Evolutionary conservation across 2,113 vertebrate genomes (phyloP).

Genomic region (Podarcis muralis): DNA sequence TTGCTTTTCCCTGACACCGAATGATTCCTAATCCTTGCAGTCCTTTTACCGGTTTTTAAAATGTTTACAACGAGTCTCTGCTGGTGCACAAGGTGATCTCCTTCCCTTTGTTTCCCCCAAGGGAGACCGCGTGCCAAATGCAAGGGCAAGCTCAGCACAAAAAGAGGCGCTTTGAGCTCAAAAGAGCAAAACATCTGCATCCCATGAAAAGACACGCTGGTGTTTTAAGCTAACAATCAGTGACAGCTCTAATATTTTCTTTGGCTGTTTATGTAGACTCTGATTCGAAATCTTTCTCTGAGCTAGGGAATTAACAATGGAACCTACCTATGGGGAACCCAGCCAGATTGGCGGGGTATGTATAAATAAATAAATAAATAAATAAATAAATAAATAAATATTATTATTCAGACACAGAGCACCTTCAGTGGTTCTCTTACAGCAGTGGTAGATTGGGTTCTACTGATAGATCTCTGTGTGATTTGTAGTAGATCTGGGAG

Average conservation of each 20-base stretch:
- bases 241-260: constrained; percentile 30
- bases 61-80: neutral
- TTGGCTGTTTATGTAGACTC: constrained; percentile 16
- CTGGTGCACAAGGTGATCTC: constrained; percentile 17
- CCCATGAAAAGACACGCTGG: constrained; percentile 15
- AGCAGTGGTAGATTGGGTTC: too few species aligned
- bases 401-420: neutral
- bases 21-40: neutral
- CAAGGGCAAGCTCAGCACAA: constrained; percentile 16
- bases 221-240: constrained; percentile 7
- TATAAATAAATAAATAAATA: too few species aligned
- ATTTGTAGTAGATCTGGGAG: too few species aligned
- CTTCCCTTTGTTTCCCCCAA: constrained; percentile 20
- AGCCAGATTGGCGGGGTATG: neutral
- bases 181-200: constrained; percentile 27
- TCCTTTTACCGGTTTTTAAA: neutral
- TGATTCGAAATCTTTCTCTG: constrained; percentile 25
- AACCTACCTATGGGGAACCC: neutral
- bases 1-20: neutral
- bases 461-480: too few species aligned
- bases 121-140: constrained; percentile 20
- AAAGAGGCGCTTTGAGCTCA: constrained; percentile 15
- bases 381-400: too few species aligned
- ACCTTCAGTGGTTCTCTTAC: neutral
- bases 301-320: constrained; percentile 1